These are phyloP conservation scores for Rapana venosa DNA, from an alignment of 2,888 invertebrate species.

Conservation along the genomic window DNA sequence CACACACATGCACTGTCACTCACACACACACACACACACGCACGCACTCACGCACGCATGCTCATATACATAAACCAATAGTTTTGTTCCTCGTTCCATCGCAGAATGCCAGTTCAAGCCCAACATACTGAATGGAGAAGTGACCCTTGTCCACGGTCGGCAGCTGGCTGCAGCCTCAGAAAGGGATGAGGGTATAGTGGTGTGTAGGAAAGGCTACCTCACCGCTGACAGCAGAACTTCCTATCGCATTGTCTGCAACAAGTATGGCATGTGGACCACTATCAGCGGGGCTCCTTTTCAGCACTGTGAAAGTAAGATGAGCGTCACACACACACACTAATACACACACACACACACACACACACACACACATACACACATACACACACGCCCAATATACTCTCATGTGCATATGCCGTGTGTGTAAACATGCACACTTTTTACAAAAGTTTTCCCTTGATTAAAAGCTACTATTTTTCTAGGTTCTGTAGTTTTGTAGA, in stretches of 20 bases:
- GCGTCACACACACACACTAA: no score
- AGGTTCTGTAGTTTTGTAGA: no score
- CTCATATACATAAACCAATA: background rate
- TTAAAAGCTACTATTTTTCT: no score
- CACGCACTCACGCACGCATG: no score
- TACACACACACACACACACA: no score
- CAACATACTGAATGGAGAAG: slow-evolving; percentile 40
- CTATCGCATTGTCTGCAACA: slow-evolving; percentile 50
- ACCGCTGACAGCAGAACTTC: slow-evolving; percentile 38
- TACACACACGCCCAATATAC: no score
- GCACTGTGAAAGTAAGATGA: slow-evolving; percentile 50
- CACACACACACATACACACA: no score
- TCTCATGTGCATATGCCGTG: no score
- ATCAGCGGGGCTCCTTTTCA: slow-evolving; percentile 46
- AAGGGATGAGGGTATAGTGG: slow-evolving; percentile 53
- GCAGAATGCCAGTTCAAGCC: slow-evolving; percentile 39
- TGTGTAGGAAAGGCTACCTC: slow-evolving; percentile 55
- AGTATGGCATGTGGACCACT: slow-evolving; percentile 50
- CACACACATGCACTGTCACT: no score
- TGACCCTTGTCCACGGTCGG: slow-evolving; percentile 38
- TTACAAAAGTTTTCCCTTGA: no score
- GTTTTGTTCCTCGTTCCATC: background rate
- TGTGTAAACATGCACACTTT: no score
- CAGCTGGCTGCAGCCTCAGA: slow-evolving; percentile 39
- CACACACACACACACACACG: no score